Conservation (phyloP, 2,113 vertebrate species). For the Centropristis striata region DNA sequence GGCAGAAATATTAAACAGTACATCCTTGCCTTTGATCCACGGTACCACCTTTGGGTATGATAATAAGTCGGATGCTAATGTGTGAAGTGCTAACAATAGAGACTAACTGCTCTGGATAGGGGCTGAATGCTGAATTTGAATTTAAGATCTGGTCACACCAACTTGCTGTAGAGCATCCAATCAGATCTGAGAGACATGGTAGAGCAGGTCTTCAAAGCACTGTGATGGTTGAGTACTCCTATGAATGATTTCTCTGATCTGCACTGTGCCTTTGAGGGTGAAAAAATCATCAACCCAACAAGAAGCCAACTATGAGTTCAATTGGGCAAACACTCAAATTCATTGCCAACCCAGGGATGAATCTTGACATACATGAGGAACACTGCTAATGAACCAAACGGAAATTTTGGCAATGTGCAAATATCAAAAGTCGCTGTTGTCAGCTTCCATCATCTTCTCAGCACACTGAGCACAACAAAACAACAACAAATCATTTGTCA, state of each 20-base stretch:
- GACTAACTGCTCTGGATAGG: constrained; percentile 52
- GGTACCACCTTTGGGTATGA: constrained; percentile 78
- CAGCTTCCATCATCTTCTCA: constrained; percentile 47
- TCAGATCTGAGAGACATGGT: constrained; percentile 9
- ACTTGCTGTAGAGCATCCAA: constrained; percentile 13
- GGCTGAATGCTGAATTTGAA: constrained; percentile 50
- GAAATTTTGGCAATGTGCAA: constrained; percentile 48
- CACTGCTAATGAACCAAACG: constrained; percentile 60
- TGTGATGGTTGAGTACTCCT: background rate
- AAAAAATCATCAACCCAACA: constrained; percentile 1
- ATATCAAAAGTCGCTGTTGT: constrained; percentile 53
- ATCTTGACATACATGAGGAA: constrained; percentile 45
- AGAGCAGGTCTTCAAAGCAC: constrained; percentile 8
- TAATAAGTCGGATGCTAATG: constrained; percentile 81
- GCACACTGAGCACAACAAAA: constrained; percentile 50
- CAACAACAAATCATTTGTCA: constrained; percentile 53
- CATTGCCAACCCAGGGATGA: constrained; percentile 38
- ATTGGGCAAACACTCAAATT: constrained; percentile 41
- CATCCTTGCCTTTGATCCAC: constrained; percentile 81
- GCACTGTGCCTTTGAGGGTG: background rate
- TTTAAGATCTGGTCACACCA: constrained; percentile 40
- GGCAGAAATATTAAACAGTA: constrained; percentile 81
- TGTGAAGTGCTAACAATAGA: constrained; percentile 66
- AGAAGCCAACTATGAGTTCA: constrained; percentile 10
- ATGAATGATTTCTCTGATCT: constrained; percentile 18